Evolutionary conservation across 2,888 invertebrate species (phyloP), one percentile per base, ranked within the genome.

Genomic region (Lepidochitona cinerea): DNA sequence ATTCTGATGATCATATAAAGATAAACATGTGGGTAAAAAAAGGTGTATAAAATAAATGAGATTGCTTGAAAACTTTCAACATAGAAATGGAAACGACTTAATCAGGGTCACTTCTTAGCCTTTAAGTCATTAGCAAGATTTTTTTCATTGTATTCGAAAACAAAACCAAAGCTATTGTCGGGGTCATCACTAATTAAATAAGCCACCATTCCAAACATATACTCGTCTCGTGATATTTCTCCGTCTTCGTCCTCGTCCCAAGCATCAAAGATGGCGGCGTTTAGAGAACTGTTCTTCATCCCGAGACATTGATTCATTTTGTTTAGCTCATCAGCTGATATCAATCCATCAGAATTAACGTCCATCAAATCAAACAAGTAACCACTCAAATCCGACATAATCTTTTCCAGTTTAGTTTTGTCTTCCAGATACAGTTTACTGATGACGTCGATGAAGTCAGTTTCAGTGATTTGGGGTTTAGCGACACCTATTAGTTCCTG

Each of bases 181-280:
- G 35, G 66, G n/a, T 66, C 66, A 32, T 3, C 18, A n/a, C 66
- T 66, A 4, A 23, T 37, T 4, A 66, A n/a, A 14, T 66, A 66
- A 66, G 66, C 66, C 35, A 66, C 35, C 66, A 66, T 66, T 26
- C 66, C 66, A 1, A 18, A 23, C 1, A 12, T n/a, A 36, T 66
- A 66, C 18, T 66, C 66, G n/a, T 66, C 35, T 37, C 37, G 35
- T 9, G 18, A 18, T 18, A 66, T 66, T 7, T 37, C 35, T 3
- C 66, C 66, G 35, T 66, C 66, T 66, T 37, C 4, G 26, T 66
- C 37, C 66, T 18, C 37, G 66, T 66, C 66, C 66, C 66, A 66
- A 12, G n/a, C 29, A 37, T 66, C 33, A 36, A 66, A 66, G 35
- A 66, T 66, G 35, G 35, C 35, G 18, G 18, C n/a, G n/a, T 66